phyloP scores from a whole-genome alignment of 2,888 invertebrate species.

The Nomada ruficornis region DNA sequence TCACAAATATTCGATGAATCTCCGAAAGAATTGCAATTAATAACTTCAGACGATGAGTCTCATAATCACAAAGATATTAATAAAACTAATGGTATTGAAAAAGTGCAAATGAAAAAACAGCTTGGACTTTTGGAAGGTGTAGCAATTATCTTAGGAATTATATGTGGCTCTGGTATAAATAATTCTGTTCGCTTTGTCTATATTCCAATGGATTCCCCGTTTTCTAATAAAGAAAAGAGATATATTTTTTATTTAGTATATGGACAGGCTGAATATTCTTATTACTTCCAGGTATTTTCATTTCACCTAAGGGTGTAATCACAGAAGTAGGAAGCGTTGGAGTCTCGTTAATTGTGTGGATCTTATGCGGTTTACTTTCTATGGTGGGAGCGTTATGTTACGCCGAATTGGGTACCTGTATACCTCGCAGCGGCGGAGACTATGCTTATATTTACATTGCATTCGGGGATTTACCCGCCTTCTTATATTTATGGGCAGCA shows the following conservation, averaged over 20 bases:
- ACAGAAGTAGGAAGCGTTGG: conserved; percentile 96
- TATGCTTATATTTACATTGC: conserved; percentile 98
- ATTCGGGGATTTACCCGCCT: conserved; percentile 95
- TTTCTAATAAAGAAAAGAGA: not conserved
- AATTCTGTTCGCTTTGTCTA: not conserved
- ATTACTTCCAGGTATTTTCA: conserved; percentile 91
- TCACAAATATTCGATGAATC: conserved; percentile 52
- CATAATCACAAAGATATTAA: conserved; percentile 11
- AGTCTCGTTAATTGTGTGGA: conserved; percentile 94
- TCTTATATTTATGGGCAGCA: conserved; percentile 98
- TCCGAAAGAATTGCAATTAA: conserved; percentile 55
- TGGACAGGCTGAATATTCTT: conserved; percentile 13
- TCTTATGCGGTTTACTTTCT: conserved; percentile 93
- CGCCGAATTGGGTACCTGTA: conserved; percentile 95
- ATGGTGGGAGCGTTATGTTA: conserved; percentile 98
- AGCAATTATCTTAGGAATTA: conserved; percentile 96
- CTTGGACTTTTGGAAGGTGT: conserved; percentile 96
- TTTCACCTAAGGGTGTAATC: conserved; percentile 97
- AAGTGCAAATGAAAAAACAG: conserved; percentile 93
- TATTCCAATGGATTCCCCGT: not conserved
- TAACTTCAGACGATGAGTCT: conserved; percentile 60
- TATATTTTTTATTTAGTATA: not conserved
- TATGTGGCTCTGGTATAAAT: conserved; percentile 93
- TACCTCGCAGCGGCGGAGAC: conserved; percentile 98
- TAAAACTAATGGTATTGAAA: conserved; percentile 69